Base-by-base conservation (phyloP, 2,888 invertebrate genomes). In the Acanthosepion esculentum region DNA sequence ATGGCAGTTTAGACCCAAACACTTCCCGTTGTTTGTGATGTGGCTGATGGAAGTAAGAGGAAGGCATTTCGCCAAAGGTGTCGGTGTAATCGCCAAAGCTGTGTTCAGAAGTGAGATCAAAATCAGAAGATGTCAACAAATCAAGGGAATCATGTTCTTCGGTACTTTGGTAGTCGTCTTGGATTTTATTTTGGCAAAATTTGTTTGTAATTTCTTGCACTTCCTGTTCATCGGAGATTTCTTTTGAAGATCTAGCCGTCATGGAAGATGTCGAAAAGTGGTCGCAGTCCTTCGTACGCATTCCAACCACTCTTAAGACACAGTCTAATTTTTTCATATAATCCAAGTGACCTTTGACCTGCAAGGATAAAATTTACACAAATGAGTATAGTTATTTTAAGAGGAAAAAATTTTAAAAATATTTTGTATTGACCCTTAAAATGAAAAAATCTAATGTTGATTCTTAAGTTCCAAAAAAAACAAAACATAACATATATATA, bases 341-440 rank as follows among this genome's bases (percentile, higher is more conserved):
- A 96, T 98, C 98, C 96, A 98, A 97, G 96, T 98, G 98, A 33
- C 98, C 98, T 96, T 97, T 95, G 94, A 97, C 97, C 97, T 97
- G 96, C 53, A 94, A 48, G 91, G 10, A 41, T 95, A 94, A 41
- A 91, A 95, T 94, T 95, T 92, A 50, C 94, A 95, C 26, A 64
- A 53, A 29, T 94, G 26, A 92, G 18, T 55, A 94, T 41, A 55
- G 33, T 93, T 33, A 23, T n/a, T 55, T 48, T 10, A 94, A 91
- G 41, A 41, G 41, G 41, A 41, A 41, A 41, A 41, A 41, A 2
- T 2, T 41, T 41, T 41, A 3, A 3, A 41, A 41, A 41, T 41
- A 41, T 41, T 41, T 41, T 1, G 41, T 41, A 41, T 41, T 41
- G 41, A 41, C 41, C 2, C 41, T 41, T 41, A 41, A 41, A 41